phyloP scores from a whole-genome alignment of 1,140 invertebrate species.

The Drosophila bifasciata region DNA sequence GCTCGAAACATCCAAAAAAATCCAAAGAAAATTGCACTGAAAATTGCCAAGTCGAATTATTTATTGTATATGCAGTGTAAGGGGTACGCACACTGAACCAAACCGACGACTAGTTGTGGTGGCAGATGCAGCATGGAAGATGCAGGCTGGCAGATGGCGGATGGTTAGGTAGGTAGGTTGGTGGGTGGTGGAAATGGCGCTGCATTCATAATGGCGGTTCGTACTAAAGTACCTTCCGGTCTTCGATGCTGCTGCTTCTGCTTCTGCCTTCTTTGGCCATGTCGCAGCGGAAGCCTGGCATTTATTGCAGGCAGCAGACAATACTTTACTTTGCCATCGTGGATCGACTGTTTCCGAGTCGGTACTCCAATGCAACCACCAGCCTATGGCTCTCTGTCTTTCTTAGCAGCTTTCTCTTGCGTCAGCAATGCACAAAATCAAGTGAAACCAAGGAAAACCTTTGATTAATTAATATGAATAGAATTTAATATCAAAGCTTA shows the following conservation, averaged over 20 bases:
- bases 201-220: constrained; percentile 45
- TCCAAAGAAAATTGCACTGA: constrained; percentile 12
- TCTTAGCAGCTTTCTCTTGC: neutral
- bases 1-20: no score
- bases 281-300: constrained; percentile 66
- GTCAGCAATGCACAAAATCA: no score
- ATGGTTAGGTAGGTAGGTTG: no score
- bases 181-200: constrained; percentile 37
- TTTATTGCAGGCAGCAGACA: constrained; percentile 67
- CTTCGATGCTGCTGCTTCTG: neutral
- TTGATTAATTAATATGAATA: no score
- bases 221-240: no score
- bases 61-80: constrained; percentile 50
- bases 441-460: no score
- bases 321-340: constrained; percentile 50
- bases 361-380: no score
- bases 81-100: neutral
- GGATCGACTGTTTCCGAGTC: constrained; percentile 4
- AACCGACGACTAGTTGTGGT: no score
- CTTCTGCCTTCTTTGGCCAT: constrained; percentile 14
- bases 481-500: no score
- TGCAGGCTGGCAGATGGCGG: no score
- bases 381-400: neutral
- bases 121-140: no score
- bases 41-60: constrained; percentile 65